Percentiles rank a stretch among this genome's conserved stretches.
These are phyloP conservation scores for Hystrix brachyura DNA, from an alignment of 2,113 vertebrate genomes.

Conservation along the genomic window DNA sequence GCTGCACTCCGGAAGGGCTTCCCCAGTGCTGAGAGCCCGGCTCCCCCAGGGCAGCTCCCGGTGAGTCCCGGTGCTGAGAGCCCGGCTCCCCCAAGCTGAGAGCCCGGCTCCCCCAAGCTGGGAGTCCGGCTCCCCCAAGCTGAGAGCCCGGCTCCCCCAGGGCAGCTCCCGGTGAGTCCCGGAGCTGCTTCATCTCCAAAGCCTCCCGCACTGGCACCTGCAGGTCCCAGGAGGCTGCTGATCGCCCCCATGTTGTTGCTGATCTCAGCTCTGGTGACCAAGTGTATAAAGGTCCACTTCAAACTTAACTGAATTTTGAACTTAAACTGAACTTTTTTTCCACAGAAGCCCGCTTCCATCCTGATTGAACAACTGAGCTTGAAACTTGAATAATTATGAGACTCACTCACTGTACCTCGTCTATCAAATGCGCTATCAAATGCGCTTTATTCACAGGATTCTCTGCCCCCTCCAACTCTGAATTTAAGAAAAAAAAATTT, in stretches of 20 bases:
- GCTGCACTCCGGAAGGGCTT: not conserved
- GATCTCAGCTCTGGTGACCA: too few species aligned
- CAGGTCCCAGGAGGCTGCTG: too few species aligned
- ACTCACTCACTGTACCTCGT: not conserved
- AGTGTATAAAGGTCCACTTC: not conserved
- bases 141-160: not conserved
- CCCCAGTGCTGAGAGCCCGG: not conserved
- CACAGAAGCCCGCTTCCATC: not conserved
- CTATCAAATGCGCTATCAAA: not conserved
- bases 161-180: not conserved
- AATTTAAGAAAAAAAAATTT: not conserved
- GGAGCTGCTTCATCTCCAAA: not conserved
- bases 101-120: not conserved
- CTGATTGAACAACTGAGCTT: not conserved
- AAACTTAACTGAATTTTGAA: not conserved
- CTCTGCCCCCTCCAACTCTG: not conserved
- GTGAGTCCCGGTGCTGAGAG: not conserved
- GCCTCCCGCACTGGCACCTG: not conserved
- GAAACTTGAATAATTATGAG: not conserved
- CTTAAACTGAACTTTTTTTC: not conserved
- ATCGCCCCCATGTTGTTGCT: fast-evolving
- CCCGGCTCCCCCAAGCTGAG: too few species aligned
- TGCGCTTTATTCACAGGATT: not conserved
- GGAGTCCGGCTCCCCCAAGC: too few species aligned
- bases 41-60: not conserved